Evolutionary conservation across 2,113 vertebrate genomes (phyloP), one percentile per base, ranked within the genome.

Genomic region (Pristiophorus japonicus): DNA sequence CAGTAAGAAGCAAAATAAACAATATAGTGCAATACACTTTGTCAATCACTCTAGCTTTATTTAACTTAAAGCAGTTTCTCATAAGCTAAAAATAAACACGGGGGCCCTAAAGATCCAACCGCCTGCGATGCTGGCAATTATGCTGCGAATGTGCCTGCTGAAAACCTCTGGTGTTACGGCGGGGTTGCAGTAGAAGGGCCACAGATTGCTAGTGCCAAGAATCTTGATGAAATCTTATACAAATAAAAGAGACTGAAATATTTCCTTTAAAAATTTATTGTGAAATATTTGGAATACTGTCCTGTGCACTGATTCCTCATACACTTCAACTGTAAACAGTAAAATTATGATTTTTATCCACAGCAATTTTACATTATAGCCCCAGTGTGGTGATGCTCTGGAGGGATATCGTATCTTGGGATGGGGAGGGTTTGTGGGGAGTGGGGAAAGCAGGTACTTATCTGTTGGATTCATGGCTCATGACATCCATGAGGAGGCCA

Each of bases 1-100:
- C 92, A 94, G 63, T 67, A 94, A 94, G 24, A 94, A 94, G 42
- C 38, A 67, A 94, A 94, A 94, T 94, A 45, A 67, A 45, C 92
- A 94, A n/a, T 5, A 65, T 67, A 67, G 20, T 45, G n/a, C 59
- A 94, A 94, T 24, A 67, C 38, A 30, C 24, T 94, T 94, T 94
- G 92, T 67, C 63, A 94, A 67, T 94, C 65, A 67, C 63, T 94
- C 22, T 6, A 42, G 24, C 22, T 27, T 66, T 47, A 30, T 45
- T 67, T 94, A 67, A 94, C 65, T 67, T 67, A 45, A 94, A 67
- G 20, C 38, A 47, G 24, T 67, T 94, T 27, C 92, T 94, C 22
- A 14, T 67, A 24, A 94, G 4, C 22, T 94, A 67, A 67, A 67
- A 94, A 45, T 94, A 67, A 94, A 94, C 30, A 22, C 42, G 10